Conservation (phyloP, 2,888 invertebrate species). For the Acleris emargana region DNA sequence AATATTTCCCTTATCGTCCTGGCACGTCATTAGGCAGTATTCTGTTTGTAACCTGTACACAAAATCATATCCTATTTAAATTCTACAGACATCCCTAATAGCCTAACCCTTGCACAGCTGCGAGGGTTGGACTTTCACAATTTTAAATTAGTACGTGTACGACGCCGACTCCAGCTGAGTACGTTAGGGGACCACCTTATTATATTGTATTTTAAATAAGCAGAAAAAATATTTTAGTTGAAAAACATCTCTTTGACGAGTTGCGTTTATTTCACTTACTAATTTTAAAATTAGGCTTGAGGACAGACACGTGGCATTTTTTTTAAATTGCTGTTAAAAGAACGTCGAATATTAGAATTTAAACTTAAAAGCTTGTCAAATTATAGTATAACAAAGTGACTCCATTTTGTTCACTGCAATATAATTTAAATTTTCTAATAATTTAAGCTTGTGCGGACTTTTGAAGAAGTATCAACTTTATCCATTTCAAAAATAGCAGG, state of each 20-base stretch:
- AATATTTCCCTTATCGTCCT: slow-evolving; percentile 44
- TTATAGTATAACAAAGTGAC: too few species aligned
- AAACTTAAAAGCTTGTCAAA: too few species aligned
- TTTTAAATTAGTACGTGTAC: slow-evolving; percentile 35
- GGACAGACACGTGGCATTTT: too few species aligned
- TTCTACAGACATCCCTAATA: slow-evolving; percentile 44
- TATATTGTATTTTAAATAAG: slow-evolving; percentile 7
- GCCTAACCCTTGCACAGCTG: slow-evolving; percentile 39
- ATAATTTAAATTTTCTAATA: too few species aligned
- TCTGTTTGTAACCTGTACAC: slow-evolving; percentile 48
- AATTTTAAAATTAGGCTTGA: too few species aligned
- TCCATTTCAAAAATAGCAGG: too few species aligned
- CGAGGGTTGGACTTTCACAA: slow-evolving; percentile 33
- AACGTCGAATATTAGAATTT: too few species aligned
- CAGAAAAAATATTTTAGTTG: not conserved
- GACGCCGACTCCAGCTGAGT: slow-evolving; percentile 19
- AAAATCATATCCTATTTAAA: slow-evolving; percentile 46
- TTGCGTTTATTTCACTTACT: not conserved
- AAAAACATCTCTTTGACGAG: not conserved
- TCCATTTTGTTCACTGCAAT: too few species aligned
- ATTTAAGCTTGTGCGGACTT: too few species aligned
- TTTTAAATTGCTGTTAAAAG: too few species aligned
- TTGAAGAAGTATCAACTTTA: too few species aligned
- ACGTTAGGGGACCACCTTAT: slow-evolving; percentile 10
- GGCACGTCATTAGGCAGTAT: slow-evolving; percentile 51